These are phyloP conservation scores for Taxidea taxus DNA, from an alignment of 2,113 vertebrate species.

Conservation along the genomic window DNA sequence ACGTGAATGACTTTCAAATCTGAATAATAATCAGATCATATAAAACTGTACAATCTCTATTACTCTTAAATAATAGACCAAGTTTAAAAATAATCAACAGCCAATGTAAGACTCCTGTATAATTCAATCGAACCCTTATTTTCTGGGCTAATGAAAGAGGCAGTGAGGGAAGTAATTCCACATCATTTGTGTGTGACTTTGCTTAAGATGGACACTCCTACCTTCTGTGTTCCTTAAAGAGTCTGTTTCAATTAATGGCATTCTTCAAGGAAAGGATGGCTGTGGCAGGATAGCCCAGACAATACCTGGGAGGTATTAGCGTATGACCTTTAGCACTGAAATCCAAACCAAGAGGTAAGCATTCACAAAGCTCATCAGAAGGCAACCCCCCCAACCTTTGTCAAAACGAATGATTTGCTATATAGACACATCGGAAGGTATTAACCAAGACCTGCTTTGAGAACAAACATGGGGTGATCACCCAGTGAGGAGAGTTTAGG, in stretches of 20 bases:
- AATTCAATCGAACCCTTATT: conserved; percentile 52
- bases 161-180: conserved; percentile 28
- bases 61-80: conserved; percentile 71
- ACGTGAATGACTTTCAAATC: conserved; percentile 68
- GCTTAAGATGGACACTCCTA: conserved; percentile 37
- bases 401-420: not conserved
- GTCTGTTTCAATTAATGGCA: conserved; percentile 25
- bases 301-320: not conserved
- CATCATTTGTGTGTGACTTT: conserved; percentile 60
- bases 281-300: not conserved
- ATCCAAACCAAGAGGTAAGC: not conserved
- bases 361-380: not conserved
- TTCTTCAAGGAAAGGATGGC: not conserved
- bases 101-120: conserved; percentile 52
- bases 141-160: conserved; percentile 57
- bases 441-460: not conserved
- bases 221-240: conserved; percentile 30
- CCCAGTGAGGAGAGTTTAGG: not conserved
- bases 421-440: not conserved
- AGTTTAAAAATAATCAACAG: conserved; percentile 73
- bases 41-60: conserved; percentile 66
- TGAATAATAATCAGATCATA: conserved; percentile 72
- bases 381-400: not conserved
- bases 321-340: not conserved
- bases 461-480: not conserved